These are phyloP conservation scores for Drosophila dunni DNA, from an alignment of 1,140 invertebrate genomes.

Conservation along the genomic window DNA sequence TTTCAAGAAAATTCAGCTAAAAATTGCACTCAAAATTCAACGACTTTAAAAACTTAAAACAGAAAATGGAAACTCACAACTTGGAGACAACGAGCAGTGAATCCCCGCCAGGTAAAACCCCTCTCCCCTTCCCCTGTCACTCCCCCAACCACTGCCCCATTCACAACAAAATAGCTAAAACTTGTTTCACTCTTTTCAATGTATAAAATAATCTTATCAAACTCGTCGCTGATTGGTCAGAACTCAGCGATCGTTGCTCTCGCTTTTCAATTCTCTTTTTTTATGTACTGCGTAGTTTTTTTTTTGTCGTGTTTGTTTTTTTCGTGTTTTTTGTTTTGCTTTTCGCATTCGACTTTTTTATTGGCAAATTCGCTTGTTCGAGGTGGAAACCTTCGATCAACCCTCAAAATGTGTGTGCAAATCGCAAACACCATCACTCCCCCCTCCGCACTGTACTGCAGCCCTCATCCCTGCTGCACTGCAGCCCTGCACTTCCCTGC, in stretches of 20 bases:
- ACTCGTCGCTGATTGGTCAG: conserved; percentile 66
- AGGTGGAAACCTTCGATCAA: conserved; percentile 17
- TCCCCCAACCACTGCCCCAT: not conserved
- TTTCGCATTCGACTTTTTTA: conserved; percentile 67
- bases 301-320: conserved; percentile 55
- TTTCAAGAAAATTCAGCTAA: not conserved
- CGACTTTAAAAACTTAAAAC: too few relatives aligned
- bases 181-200: conserved; percentile 63
- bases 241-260: conserved; percentile 48
- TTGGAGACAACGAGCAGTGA: conserved; percentile 1
- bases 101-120: conserved; percentile 8
- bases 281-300: conserved; percentile 73
- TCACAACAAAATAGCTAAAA: conserved; percentile 30
- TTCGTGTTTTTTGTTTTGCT: conserved; percentile 70
- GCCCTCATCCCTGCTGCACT: not conserved
- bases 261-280: conserved; percentile 33
- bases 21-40: not conserved
- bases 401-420: conserved; percentile 32
- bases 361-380: conserved; percentile 55
- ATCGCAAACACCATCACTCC: conserved; percentile 25
- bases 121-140: not conserved
- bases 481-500: not conserved
- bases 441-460: not conserved
- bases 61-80: conserved; percentile 24
- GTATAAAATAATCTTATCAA: conserved; percentile 73